phyloP scores from a whole-genome alignment of 2,113 vertebrate species.

The Hydrolagus affinis region DNA sequence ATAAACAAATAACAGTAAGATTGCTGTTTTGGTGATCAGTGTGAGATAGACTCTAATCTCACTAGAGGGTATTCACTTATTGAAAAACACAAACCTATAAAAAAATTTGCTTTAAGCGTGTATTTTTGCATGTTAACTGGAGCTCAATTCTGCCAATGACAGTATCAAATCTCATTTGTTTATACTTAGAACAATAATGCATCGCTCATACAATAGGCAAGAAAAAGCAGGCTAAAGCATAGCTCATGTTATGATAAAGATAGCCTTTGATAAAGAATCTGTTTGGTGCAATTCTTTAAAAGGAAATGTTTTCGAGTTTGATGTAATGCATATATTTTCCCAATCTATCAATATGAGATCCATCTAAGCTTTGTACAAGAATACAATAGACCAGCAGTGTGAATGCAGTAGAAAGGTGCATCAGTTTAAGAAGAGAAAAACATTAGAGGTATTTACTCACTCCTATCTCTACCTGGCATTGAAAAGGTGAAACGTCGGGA shows the following conservation, averaged over 20 bases:
- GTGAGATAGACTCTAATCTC: too few relatives aligned
- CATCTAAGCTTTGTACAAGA: background rate
- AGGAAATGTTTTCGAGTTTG: background rate
- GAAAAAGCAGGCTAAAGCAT: background rate
- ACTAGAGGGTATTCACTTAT: too few relatives aligned
- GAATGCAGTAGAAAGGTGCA: background rate
- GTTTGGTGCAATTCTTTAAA: too few relatives aligned
- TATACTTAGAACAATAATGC: background rate
- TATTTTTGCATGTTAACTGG: background rate
- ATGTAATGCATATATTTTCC: too few relatives aligned
- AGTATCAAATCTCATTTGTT: background rate
- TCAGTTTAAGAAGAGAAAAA: background rate
- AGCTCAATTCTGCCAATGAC: background rate
- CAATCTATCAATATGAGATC: background rate
- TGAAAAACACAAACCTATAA: too few relatives aligned
- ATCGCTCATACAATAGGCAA: background rate
- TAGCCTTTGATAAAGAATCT: too few relatives aligned
- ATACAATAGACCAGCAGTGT: background rate
- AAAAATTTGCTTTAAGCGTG: too few relatives aligned
- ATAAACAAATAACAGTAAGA: too few relatives aligned
- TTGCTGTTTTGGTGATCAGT: background rate
- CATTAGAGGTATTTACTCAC: background rate
- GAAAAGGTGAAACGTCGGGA: background rate
- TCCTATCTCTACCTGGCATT: background rate
- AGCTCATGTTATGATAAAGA: background rate